Evolutionary conservation across 2,113 vertebrate species (phyloP), one percentile per base, ranked within the genome.

Genomic region (Noturus placidus): DNA sequence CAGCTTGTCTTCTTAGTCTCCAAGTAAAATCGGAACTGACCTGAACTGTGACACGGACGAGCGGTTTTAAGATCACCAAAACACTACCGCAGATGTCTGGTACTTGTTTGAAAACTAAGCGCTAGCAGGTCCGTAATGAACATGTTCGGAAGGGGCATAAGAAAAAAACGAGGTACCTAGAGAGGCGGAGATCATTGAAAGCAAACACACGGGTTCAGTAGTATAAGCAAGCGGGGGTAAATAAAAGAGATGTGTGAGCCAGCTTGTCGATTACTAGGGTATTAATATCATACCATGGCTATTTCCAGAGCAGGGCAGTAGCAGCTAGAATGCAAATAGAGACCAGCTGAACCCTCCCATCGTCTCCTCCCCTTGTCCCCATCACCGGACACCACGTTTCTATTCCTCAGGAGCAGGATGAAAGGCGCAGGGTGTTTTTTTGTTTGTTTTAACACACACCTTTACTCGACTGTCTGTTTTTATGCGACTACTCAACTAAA

Each of bases 281-380:
- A 92, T 93, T 92, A 91, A 90, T 92, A 93, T 89, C 87, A 82
- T 88, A 89, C 81, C 65, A 65, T 20, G 65, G 81, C 88, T 92
- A 92, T 92, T 92, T 90, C 82, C 86, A 91, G 87, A 80, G 56
- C 30, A 78, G 52, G 82, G 56, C 85, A 85, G 86, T 80, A 86
- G 82, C 88, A 88, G 89, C 87, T 86, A 78, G 89, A 83, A 91
- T 87, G 87, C 90, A 91, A 90, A 90, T 87, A 90, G 89, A 87
- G 83, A 86, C 82, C 90, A 92, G 89, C 92, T 92, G 88, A 91
- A 90, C 87, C 88, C 87, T 76, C 88, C 82, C 79, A 72, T 74
- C 35, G 22, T 54, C 57, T 78, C 54, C 54, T 70, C 59, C 87
- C 61, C 54, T 56, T 50, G 65, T 57, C 87, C 59, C 82, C 85